These are phyloP conservation scores for Urocynchramus pylzowi DNA, from an alignment of 2,113 vertebrate genomes.

Conservation along the genomic window DNA sequence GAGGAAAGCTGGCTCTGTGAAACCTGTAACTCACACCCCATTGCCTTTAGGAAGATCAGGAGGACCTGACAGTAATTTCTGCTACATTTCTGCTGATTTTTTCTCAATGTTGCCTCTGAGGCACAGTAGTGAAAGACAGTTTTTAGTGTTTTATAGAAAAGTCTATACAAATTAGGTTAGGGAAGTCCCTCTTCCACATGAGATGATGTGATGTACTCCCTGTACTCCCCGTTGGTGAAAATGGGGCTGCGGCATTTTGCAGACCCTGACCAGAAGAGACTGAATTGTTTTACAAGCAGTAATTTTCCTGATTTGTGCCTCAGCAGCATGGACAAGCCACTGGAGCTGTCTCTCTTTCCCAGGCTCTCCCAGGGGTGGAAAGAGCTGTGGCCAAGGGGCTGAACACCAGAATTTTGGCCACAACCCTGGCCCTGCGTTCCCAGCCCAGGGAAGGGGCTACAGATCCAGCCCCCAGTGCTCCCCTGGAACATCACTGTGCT, in stretches of 20 bases:
- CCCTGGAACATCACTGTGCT: background rate
- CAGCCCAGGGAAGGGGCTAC: background rate
- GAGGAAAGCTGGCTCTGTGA: background rate
- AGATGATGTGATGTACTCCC: background rate
- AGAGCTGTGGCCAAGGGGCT: rapidly evolving
- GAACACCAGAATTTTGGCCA: rapidly evolving
- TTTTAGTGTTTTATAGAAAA: background rate
- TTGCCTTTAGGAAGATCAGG: background rate
- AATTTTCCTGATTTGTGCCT: background rate
- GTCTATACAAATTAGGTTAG: background rate
- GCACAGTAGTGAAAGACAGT: rapidly evolving
- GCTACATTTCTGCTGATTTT: background rate
- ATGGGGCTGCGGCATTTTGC: background rate
- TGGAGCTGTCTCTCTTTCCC: background rate
- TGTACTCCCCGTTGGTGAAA: background rate
- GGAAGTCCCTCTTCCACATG: background rate
- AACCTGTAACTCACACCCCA: rapidly evolving
- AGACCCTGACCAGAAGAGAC: background rate
- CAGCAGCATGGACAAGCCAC: background rate
- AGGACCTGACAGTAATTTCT: background rate
- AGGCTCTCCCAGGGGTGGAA: rapidly evolving
- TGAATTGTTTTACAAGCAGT: background rate
- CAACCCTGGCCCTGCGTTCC: background rate
- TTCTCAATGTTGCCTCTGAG: background rate
- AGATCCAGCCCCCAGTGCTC: background rate